phyloP scores from a whole-genome alignment of 2,797 vertebrate species.

The Tangara arthus region DNA sequence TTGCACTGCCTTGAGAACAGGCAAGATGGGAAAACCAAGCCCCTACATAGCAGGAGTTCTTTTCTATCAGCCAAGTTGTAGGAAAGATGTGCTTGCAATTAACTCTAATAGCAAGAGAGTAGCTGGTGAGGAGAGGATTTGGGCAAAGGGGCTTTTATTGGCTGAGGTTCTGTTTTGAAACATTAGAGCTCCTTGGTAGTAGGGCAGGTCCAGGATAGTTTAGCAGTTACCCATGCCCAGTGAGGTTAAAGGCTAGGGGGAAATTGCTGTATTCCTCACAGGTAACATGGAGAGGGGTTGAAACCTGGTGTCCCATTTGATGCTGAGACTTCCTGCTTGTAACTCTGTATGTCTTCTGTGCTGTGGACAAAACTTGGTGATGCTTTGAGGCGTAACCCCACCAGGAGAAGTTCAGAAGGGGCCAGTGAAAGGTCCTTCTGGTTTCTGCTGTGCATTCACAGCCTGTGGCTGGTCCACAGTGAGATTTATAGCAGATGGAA shows the following conservation, averaged over 20 bases:
- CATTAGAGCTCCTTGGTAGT: background rate
- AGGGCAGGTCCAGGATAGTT: background rate
- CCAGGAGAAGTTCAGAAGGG: background rate
- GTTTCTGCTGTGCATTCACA: background rate
- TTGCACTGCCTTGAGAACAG: background rate
- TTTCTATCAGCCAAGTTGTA: background rate
- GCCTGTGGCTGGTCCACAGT: background rate
- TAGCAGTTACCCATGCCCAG: background rate
- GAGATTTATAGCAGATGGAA: background rate
- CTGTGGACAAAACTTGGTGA: background rate
- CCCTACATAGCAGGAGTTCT: background rate
- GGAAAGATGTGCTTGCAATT: background rate
- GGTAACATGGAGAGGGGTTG: fast-evolving
- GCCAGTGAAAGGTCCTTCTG: background rate
- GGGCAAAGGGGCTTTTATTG: background rate
- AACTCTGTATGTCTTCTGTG: background rate
- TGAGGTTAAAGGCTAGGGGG: background rate
- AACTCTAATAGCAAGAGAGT: background rate
- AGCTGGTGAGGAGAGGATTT: background rate
- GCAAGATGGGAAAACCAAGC: background rate
- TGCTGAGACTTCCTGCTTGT: background rate
- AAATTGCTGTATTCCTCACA: fast-evolving
- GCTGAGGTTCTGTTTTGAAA: background rate
- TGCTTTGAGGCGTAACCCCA: background rate
- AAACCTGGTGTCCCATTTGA: background rate